Base-by-base conservation (phyloP, 2,113 vertebrate species). In the Pteruthius melanotis region DNA sequence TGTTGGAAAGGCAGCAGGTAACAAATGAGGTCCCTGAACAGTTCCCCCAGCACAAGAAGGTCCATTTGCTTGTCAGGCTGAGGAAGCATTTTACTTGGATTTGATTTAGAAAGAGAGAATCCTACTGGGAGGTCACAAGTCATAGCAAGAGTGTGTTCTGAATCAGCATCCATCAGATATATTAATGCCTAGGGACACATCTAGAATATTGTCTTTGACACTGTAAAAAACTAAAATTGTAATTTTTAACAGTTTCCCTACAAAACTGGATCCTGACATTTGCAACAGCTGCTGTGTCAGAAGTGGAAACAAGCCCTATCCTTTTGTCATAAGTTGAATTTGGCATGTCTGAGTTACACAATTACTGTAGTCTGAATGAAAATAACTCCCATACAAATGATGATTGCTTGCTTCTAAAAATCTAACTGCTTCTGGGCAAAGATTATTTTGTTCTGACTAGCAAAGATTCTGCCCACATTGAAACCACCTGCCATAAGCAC, bases 251-350 rank as follows among this genome's bases (percentile, higher is more conserved):
- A 65, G 33, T 56, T 82, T 92, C 39, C 35, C 23, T 76, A 20
- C 56, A 79, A 78, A 95, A 88, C 22, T 60, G 47, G 44, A 90
- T 94, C 44, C 42, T 79, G 82, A 57, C 65, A 76, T 64, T 85
- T 90, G n/a, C 61, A 90, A 64, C 49, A 90, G 52, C 57, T 85
- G 65, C 56, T 78, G 4, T 63, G 24, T 64, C 54, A 83, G 92
- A 81, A 91, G 37, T 5, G 13, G 82, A 85, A 93, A 82, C 47
- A 81, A 94, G 54, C 10, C 24, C 56, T 54, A 3, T 63, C 35
- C 68, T 93, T 93, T 87, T 93, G 59, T 92, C 42, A 5, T 27
- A 82, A 90, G 52, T 49, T 81, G 74, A 85, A 90, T 92, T 90
- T 82, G 75, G 78, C 57, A 82, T 6, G 27, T 87, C 74, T 37